Evolutionary conservation across 2,113 vertebrate species (phyloP).

Genomic region (Gavia stellata): DNA sequence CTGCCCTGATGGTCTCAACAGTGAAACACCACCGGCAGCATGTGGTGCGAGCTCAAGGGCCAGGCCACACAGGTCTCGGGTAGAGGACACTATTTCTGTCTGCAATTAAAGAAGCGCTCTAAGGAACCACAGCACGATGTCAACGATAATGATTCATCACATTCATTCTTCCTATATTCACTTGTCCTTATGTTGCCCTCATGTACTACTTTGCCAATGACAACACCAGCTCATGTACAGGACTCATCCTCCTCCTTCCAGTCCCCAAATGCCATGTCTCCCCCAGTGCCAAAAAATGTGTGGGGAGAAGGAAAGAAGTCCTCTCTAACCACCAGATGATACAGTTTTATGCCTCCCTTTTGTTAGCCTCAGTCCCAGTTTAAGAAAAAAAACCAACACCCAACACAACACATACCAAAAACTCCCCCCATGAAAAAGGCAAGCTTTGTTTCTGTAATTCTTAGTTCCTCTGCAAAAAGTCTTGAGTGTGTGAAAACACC

Average conservation of each 20-base stretch:
- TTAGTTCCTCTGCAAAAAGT: not conserved
- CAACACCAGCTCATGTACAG: not conserved
- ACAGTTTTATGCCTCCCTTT: not conserved
- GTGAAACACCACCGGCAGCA: not conserved
- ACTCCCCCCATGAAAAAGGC: not conserved
- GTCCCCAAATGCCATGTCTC: not conserved
- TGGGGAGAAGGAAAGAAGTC: not conserved
- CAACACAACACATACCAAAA: not conserved
- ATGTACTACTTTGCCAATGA: not conserved
- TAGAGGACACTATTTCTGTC: not conserved
- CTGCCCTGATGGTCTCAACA: not conserved
- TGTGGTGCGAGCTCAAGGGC: fast-evolving
- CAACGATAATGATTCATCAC: not conserved
- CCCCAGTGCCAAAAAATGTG: not conserved
- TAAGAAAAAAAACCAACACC: not conserved
- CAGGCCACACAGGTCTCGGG: fast-evolving
- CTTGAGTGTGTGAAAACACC: not conserved
- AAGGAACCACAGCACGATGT: not conserved
- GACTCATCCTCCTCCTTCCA: not conserved
- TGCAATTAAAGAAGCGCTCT: not conserved
- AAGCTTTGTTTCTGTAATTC: not conserved
- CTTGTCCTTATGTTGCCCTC: not conserved
- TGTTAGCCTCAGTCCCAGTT: not conserved
- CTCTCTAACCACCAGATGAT: not conserved
- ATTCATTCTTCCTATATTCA: not conserved